Evolutionary conservation across 2,888 invertebrate species (phyloP).

Genomic region (Azorinus chamasolen): DNA sequence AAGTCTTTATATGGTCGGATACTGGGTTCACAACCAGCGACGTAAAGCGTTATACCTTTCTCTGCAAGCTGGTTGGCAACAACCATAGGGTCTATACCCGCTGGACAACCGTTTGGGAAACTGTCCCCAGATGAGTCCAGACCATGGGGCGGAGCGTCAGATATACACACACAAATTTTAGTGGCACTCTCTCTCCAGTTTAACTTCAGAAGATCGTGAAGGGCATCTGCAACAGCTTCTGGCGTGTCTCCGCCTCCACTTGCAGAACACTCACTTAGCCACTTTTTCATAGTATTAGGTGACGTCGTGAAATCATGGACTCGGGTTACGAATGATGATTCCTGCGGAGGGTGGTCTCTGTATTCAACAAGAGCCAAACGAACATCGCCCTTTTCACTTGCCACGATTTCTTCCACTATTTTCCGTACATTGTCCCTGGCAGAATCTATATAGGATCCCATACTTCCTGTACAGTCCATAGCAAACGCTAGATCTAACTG

Average conservation of each 20-base stretch:
- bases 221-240: constrained; percentile 83
- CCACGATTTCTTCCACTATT: constrained; percentile 81
- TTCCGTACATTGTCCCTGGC: constrained; percentile 78
- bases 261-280: constrained; percentile 77
- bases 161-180: constrained; percentile 81
- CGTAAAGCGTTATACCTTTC: constrained; percentile 81
- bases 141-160: constrained; percentile 84
- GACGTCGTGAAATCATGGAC: constrained; percentile 81
- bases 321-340: constrained; percentile 78
- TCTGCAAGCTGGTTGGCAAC: constrained; percentile 75
- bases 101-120: constrained; percentile 82
- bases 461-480: constrained; percentile 84
- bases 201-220: constrained; percentile 80
- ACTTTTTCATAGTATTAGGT: constrained; percentile 77
- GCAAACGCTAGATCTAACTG: constrained; percentile 82
- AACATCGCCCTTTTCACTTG: constrained; percentile 80
- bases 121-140: constrained; percentile 68
- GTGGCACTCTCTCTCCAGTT: constrained; percentile 81
- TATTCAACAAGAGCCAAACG: constrained; percentile 82
- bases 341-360: constrained; percentile 83
- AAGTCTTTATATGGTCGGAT: constrained; percentile 80
- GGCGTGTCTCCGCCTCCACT: constrained; percentile 82
- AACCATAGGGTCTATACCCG: constrained; percentile 80
- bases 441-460: constrained; percentile 80
- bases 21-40: constrained; percentile 81